Conservation (phyloP, 2,888 invertebrate genomes). For the Galeopsomyia nigrocyanea region DNA sequence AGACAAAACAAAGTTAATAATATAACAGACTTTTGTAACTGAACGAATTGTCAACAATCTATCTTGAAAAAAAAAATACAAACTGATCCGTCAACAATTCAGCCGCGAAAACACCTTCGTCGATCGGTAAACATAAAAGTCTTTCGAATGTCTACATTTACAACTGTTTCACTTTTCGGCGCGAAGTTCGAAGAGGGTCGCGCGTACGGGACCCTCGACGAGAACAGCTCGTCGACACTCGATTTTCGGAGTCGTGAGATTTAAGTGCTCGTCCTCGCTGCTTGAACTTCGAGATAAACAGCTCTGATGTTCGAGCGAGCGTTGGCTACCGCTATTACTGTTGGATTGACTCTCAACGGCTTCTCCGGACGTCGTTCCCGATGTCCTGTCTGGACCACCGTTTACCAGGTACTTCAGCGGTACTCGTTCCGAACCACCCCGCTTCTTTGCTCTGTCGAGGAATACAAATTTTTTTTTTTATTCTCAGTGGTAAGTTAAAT, state of each 20-base stretch:
- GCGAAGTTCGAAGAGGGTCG: slow-evolving; percentile 29
- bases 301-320: slow-evolving; percentile 14
- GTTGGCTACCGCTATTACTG: slow-evolving; percentile 1
- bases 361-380: slow-evolving; percentile 51
- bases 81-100: too few relatives aligned
- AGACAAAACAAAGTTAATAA: too few relatives aligned
- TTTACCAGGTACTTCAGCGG: slow-evolving; percentile 63
- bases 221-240: slow-evolving; percentile 39
- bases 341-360: slow-evolving; percentile 12
- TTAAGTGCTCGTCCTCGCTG: slow-evolving; percentile 54
- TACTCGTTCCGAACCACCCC: slow-evolving; percentile 55
- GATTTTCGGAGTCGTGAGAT: slow-evolving; percentile 46
- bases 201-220: slow-evolving; percentile 40
- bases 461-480: not conserved
- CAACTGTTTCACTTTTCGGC: slow-evolving; percentile 23
- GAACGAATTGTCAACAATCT: too few relatives aligned
- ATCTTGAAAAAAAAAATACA: too few relatives aligned
- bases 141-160: not conserved
- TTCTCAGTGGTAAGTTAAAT: not conserved
- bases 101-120: too few relatives aligned
- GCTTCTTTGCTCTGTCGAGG: slow-evolving; percentile 36
- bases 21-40: too few relatives aligned
- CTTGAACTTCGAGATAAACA: slow-evolving; percentile 34
- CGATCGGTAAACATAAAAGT: not conserved
- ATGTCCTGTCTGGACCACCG: slow-evolving; percentile 62